Conservation (phyloP, 2,113 vertebrate species). For the Meriones unguiculatus region DNA sequence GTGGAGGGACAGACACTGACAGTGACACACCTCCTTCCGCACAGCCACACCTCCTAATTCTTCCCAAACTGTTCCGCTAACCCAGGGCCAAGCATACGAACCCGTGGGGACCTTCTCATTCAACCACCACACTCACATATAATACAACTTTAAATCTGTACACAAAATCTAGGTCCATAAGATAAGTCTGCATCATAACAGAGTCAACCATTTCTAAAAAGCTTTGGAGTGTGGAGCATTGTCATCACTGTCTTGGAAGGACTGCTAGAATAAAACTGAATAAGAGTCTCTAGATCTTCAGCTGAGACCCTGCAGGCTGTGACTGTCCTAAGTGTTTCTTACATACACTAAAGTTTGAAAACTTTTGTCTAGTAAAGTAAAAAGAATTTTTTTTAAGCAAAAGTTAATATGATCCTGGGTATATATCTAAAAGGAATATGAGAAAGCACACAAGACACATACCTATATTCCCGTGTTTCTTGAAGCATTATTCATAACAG, state of each 20-base stretch:
- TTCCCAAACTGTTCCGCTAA: not conserved
- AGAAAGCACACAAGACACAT: too few relatives aligned
- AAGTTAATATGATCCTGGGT: not conserved
- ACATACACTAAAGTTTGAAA: not conserved
- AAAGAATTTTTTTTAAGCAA: not conserved
- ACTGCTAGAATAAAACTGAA: not conserved
- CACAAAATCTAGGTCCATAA: not conserved
- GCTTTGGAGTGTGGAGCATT: not conserved
- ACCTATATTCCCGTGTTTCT: not conserved
- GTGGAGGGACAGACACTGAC: not conserved
- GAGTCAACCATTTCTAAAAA: not conserved
- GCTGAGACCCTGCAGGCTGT: not conserved
- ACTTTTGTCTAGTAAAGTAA: not conserved
- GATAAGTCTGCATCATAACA: not conserved
- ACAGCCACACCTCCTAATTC: not conserved
- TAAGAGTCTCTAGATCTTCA: not conserved
- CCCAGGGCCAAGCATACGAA: not conserved
- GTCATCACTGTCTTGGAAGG: not conserved
- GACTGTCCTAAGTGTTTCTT: not conserved
- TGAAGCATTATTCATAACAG: not conserved
- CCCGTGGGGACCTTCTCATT: not conserved
- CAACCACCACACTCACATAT: not conserved
- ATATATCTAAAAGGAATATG: not conserved
- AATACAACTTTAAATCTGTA: constrained; percentile 27
- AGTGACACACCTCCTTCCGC: not conserved